Evolutionary conservation across 2,113 vertebrate genomes (phyloP), one percentile per base, ranked within the genome.

Genomic region (Tachysurus vachellii): DNA sequence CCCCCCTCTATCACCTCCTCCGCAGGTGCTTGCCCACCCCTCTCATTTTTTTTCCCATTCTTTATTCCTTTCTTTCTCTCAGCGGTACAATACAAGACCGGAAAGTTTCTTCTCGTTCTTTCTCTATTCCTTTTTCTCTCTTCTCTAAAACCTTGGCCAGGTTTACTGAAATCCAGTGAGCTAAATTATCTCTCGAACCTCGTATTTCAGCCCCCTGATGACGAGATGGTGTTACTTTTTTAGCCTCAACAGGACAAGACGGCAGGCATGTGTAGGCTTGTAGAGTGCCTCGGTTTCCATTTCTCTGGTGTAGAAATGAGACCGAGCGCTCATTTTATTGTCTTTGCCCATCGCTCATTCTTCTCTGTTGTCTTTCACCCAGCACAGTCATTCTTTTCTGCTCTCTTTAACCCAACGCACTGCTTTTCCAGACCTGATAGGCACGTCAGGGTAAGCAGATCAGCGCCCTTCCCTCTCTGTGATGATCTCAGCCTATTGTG

Each of bases 401-500:
- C 85, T 61, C 17, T 82, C 70, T 87, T 64, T 82, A n/a, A 17
- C 80, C 31, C 62, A 36, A n/a, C 3, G 36, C 36, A 12, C 17
- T n/a, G 50, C 75, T 21, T 76, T 50, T 54, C 57, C 14, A 66
- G 68, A 61, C 59, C 87, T 11, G 71, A 54, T 47, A 26, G 64
- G 42, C 82, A 13, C 66, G 31, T 61, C 61, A 26, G 70, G 56
- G 85, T 80, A 89, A 91, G 42, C 44, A n/a, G 85, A 88, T 91
- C 76, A 59, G 19, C n/a, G 73, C 83, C 87, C n/a, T n/a, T 59
- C 47, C 76, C 57, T 85, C 73, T 83, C 54, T 57, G 23, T 76
- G 42, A 86, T 85, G 86, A 86, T 83, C 82, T 82, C 85, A 80
- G 66, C 31, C 87, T 44, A 68, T 87, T 83, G 87, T 89, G 61